Conservation (phyloP, 1,140 invertebrate species). For the Rhopalosiphum maidis region DNA sequence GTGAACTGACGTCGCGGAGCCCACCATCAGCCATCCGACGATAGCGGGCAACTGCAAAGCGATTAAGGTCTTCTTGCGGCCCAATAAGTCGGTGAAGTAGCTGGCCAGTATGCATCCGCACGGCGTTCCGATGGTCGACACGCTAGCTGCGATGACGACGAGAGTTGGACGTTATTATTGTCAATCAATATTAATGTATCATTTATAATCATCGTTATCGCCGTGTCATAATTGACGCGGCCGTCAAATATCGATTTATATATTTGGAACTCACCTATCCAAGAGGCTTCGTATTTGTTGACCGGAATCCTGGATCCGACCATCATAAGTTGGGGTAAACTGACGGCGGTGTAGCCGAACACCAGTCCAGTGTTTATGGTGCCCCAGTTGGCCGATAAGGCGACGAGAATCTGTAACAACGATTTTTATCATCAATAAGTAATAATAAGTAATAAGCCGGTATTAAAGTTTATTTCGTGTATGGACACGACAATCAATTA, state of each 20-base stretch:
- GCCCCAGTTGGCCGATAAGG: conserved; percentile 71
- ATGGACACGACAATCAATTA: not conserved
- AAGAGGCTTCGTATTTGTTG: conserved; percentile 70
- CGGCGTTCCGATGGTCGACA: conserved; percentile 75
- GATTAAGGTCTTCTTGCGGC: conserved; percentile 71
- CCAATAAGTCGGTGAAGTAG: conserved; percentile 74
- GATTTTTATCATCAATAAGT: conserved; percentile 68
- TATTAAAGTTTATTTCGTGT: not conserved
- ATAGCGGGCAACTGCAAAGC: conserved; percentile 74
- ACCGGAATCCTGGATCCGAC: conserved; percentile 68
- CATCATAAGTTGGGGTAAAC: conserved; percentile 71
- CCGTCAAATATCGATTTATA: not conserved
- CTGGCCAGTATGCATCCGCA: conserved; percentile 75
- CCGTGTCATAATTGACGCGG: no score
- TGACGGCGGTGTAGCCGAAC: conserved; percentile 77
- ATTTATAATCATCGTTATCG: not conserved
- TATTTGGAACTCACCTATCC: conserved; percentile 70
- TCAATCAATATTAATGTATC: not conserved
- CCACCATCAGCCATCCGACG: conserved; percentile 73
- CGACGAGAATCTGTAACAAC: conserved; percentile 67
- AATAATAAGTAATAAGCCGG: no score
- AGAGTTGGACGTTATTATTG: not conserved
- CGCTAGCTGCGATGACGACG: conserved; percentile 69
- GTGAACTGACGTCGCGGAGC: conserved; percentile 67
- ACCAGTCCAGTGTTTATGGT: conserved; percentile 76